These are phyloP conservation scores for Phortica okadai DNA, from an alignment of 2,888 invertebrate species.

Conservation along the genomic window DNA sequence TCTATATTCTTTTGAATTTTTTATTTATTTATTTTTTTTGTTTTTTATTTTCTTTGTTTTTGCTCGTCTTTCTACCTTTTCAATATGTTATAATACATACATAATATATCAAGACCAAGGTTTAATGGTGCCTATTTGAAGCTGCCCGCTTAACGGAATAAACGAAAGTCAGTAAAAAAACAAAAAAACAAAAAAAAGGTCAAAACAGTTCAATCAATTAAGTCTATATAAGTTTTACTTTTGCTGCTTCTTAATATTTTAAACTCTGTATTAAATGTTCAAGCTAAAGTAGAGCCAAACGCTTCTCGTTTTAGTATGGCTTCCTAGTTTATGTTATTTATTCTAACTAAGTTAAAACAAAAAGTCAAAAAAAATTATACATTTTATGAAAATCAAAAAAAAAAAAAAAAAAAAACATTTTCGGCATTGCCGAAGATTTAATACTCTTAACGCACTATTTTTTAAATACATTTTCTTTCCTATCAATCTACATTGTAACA, in stretches of 20 bases:
- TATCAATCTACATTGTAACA: background rate
- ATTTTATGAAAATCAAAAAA: background rate
- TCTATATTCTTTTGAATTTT: background rate
- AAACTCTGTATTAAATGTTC: background rate
- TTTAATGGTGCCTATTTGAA: slow-evolving; percentile 7
- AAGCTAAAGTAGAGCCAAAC: slow-evolving; percentile 19
- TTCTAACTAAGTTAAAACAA: background rate
- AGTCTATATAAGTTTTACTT: background rate
- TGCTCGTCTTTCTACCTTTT: background rate
- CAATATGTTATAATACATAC: background rate
- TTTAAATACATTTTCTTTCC: too few relatives aligned
- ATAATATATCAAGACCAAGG: background rate
- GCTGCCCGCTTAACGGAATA: background rate
- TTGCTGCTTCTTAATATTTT: slow-evolving; percentile 1
- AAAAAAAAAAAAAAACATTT: background rate
- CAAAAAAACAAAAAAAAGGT: background rate
- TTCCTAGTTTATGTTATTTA: background rate
- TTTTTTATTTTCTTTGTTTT: background rate
- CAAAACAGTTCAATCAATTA: background rate
- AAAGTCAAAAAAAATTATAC: background rate
- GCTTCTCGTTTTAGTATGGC: slow-evolving; percentile 15
- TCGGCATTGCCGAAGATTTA: too few relatives aligned
- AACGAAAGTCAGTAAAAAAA: background rate
- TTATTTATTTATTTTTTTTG: background rate
- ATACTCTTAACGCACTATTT: too few relatives aligned